Base-by-base conservation (phyloP, 2,888 invertebrate species). In the Clepsis dumicolana region DNA sequence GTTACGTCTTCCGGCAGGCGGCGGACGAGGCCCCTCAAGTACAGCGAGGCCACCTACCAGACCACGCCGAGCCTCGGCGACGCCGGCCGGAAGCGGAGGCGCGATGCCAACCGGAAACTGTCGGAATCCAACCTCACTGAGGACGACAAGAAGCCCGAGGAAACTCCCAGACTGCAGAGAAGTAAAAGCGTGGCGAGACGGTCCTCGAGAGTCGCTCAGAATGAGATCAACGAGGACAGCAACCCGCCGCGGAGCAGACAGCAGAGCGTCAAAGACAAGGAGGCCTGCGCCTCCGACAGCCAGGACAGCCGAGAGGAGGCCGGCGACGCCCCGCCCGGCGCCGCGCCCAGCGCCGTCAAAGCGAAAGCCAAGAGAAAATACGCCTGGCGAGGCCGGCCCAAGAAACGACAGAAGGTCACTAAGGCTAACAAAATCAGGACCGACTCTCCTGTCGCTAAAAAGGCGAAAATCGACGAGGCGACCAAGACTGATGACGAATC, bases 1-100 rank as follows among this genome's bases (percentile, higher is more conserved):
- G 90, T 95, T 0, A 95, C 95, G 0, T 95, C 95, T 0, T 95
- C 95, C 0, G 95, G 95, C 3, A 86, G 95, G 65, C 93, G 95
- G 82, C 88, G 95, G 66, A 95, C 95, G 29, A 86, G 95, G 63
- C 96, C 96, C 0, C 91, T 94, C 68, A 95, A 95, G 79, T 96
- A 94, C 77, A 95, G 95, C 73, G 95, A 96, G 82, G 94, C 95
- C 5, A 95, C 95, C 0, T 95, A 94, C 77, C 94, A 94, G 74
- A 92, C 94, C 0, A 90, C 91, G 0, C 90, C 93, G 0, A 81
- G 80, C 0, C 71, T 85, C 2, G 67, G 73, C 32, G 91, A 91
- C 8, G 83, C 81, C 4, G 84, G 77, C 8, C 81, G 92, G 16
- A 94, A 93, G 77, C 80, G 93, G 59, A 92, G 88, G 79, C 84